Evolutionary conservation across 1,140 invertebrate genomes (phyloP), one percentile per base, ranked within the genome.

Genomic region (Pogonomyrmex californicus): DNA sequence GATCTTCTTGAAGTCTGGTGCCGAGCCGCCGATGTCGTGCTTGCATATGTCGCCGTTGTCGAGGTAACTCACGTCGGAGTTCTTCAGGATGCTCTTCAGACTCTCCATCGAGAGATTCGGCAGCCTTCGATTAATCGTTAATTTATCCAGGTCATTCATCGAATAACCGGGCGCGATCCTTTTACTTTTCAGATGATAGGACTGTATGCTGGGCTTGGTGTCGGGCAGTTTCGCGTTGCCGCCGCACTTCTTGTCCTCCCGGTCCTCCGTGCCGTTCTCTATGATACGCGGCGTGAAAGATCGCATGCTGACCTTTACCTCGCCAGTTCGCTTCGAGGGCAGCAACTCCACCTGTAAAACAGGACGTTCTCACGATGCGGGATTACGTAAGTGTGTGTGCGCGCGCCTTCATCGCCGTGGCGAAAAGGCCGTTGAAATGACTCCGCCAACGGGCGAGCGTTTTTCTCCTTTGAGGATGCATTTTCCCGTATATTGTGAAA

Each of bases 1-100:
- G 41, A 96, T 95, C 90, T 95, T 96, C 75, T 96, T 96, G 41
- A 96, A 95, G 90, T 96, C 96, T 0, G 96, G 96, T 33, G 94
- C 95, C 62, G 96, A 96, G 0, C 95, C 95, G 17, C 95, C 94
- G 71, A 95, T 94, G 54, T 94, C 93, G 86, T 95, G 95, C 85
- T 94, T 91, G 86, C 93, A 93, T 58, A 94, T 88, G 76, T 94
- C 91, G 4, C 93, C 94, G 68, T 93, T 94, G 78, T 94, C 93
- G 63, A 94, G 76, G 58, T 95, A 94, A 66, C 92, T 93, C 44
- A 94, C 81, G 38, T 87, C 89, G 0, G 93, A 91, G 62, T 91
- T 93, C 73, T 88, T 94, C 9, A 94, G 87, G 49, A 91, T 92
- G 62, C 87, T 95, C 71, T 93, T 94, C 56, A 94, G 82, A 76